Percentiles rank a stretch among this genome's conserved stretches.
Conservation (phyloP, 1,140 invertebrate genomes). For the Paraescarpia echinospica region DNA sequence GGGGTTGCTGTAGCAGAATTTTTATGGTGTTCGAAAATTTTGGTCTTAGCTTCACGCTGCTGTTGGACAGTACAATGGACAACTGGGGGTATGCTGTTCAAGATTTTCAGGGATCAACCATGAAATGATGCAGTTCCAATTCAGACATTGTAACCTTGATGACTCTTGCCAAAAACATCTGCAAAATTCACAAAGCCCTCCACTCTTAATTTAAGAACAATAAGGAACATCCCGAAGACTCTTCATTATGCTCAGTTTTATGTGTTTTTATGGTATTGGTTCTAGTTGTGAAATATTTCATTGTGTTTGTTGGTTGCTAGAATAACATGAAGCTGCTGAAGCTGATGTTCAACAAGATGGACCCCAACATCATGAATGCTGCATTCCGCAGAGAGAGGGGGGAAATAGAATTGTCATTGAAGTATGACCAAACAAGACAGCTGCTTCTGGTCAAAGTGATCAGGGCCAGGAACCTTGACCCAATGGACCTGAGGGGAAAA, state of each 20-base stretch:
- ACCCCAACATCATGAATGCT: conserved; percentile 44
- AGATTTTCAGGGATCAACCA: no score
- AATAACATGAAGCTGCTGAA: conserved; percentile 49
- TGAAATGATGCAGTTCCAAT: no score
- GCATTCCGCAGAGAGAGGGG: conserved; percentile 38
- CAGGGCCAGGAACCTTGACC: conserved; percentile 42
- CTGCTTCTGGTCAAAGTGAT: conserved; percentile 51
- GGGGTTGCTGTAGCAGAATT: no score
- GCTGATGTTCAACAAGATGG: conserved; percentile 49
- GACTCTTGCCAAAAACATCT: no score
- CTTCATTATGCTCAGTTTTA: neutral
- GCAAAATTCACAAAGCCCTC: no score
- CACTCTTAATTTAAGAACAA: no score
- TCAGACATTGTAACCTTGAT: no score
- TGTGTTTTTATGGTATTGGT: neutral
- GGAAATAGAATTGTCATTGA: conserved; percentile 50
- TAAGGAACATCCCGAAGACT: neutral
- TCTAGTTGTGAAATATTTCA: neutral
- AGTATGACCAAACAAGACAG: conserved; percentile 45
- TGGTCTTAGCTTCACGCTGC: no score
- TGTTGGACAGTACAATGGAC: no score
- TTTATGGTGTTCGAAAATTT: no score
- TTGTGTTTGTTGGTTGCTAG: conserved; percentile 34
- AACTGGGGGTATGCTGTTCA: no score
- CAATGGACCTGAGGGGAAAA: conserved; percentile 42